These are phyloP conservation scores for Heteronetta atricapilla DNA, from an alignment of 2,113 vertebrate species.

Conservation along the genomic window DNA sequence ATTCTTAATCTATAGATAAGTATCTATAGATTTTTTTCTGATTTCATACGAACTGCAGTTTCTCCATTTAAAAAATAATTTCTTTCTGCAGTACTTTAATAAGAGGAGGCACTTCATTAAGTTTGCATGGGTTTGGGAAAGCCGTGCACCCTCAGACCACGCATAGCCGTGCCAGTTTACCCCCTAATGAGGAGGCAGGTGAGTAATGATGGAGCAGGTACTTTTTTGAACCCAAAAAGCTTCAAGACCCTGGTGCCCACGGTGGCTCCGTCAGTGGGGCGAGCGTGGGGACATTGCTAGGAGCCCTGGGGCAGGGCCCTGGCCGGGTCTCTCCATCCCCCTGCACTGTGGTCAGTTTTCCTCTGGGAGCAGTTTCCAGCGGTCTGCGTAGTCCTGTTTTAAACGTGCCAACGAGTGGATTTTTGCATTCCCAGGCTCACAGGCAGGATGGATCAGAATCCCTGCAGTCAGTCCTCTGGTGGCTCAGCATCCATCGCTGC, in stretches of 20 bases:
- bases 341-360: background rate
- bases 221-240: background rate
- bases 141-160: rapidly evolving
- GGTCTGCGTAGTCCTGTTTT: background rate
- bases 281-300: background rate
- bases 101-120: background rate
- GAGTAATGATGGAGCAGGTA: background rate
- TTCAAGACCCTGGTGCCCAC: background rate
- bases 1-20: background rate
- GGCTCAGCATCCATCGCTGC: background rate
- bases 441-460: background rate
- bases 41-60: background rate
- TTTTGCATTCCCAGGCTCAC: no score
- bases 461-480: background rate
- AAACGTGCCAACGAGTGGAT: background rate
- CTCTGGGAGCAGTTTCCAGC: background rate
- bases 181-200: background rate
- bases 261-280: rapidly evolving
- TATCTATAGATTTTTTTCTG: background rate
- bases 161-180: background rate
- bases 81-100: background rate
- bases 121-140: background rate
- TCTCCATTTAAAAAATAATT: background rate
- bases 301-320: background rate
- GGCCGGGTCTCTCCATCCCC: background rate